phyloP scores from a whole-genome alignment of 2,888 invertebrate species.

The Pandemis heparana region DNA sequence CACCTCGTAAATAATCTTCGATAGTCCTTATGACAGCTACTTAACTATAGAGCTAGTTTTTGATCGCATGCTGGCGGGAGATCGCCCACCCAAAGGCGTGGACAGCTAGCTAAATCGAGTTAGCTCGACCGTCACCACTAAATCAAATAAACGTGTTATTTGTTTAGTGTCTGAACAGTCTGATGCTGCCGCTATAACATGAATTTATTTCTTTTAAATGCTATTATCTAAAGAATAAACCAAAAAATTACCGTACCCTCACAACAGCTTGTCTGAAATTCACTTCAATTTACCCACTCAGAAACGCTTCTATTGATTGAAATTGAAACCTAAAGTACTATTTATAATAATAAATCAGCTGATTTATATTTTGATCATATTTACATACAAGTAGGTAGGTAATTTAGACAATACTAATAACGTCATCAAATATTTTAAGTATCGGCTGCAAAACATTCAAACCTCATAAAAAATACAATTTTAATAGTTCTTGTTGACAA shows the following conservation, averaged over 20 bases:
- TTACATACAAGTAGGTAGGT: slow-evolving; percentile 34
- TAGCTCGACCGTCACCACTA: slow-evolving; percentile 54
- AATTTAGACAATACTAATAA: slow-evolving; percentile 45
- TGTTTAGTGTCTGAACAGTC: slow-evolving; percentile 67
- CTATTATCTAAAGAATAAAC: slow-evolving; percentile 18
- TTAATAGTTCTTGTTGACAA: slow-evolving; percentile 31
- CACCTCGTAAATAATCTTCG: slow-evolving; percentile 49
- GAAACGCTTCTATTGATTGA: not conserved
- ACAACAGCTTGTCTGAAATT: not conserved
- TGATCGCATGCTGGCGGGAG: slow-evolving; percentile 62
- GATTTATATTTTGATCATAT: slow-evolving; percentile 9
- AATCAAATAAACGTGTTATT: slow-evolving; percentile 71
- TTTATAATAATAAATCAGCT: slow-evolving; percentile 4
- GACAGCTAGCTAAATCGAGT: slow-evolving; percentile 62
- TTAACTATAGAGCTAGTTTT: slow-evolving; percentile 60
- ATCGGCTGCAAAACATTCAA: slow-evolving; percentile 44
- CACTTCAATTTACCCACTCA: not conserved
- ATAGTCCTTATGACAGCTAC: slow-evolving; percentile 58
- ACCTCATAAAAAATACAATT: slow-evolving; percentile 35
- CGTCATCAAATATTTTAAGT: slow-evolving; percentile 47
- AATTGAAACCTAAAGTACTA: not conserved
- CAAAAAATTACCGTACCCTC: not conserved
- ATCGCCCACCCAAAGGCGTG: slow-evolving; percentile 75
- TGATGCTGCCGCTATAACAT: slow-evolving; percentile 57
- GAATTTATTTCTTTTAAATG: slow-evolving; percentile 43